Conservation (phyloP, 1,140 invertebrate genomes). For the Apolygus lucorum region DNA sequence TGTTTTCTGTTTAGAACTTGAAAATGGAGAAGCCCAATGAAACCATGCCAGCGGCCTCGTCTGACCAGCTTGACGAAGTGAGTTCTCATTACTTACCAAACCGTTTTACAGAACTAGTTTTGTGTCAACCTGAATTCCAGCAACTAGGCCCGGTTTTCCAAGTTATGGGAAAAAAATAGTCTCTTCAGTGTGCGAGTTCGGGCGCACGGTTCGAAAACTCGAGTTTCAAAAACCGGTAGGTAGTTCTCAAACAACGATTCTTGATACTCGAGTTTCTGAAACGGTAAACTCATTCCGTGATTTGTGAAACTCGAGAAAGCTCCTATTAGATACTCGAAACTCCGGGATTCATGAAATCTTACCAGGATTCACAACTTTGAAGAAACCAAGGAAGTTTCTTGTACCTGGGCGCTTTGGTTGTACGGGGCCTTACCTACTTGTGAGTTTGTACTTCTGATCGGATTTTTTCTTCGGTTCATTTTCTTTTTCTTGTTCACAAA, state of each 20-base stretch:
- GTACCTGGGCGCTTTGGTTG: too few species aligned
- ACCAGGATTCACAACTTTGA: too few species aligned
- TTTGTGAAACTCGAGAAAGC: too few species aligned
- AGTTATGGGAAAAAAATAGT: background rate
- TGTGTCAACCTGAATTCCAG: background rate
- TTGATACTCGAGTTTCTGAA: background rate
- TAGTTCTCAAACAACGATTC: background rate
- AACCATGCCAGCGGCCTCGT: background rate
- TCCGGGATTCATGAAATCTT: too few species aligned
- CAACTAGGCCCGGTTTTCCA: background rate
- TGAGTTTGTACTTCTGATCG: too few species aligned
- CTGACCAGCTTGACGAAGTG: background rate
- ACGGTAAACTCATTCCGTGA: too few species aligned
- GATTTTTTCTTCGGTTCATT: too few species aligned
- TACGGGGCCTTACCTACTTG: too few species aligned
- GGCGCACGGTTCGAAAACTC: background rate
- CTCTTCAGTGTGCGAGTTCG: background rate
- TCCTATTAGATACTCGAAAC: too few species aligned
- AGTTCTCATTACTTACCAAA: background rate
- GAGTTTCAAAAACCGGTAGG: background rate
- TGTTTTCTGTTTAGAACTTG: background rate
- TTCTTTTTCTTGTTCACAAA: too few species aligned
- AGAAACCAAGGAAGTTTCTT: too few species aligned
- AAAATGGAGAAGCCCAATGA: background rate
- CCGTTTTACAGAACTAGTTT: background rate